A percentile compares a stretch with the other conserved stretches of the same genome.
Conservation (phyloP, 2,888 invertebrate genomes). For the Panopea generosa region DNA sequence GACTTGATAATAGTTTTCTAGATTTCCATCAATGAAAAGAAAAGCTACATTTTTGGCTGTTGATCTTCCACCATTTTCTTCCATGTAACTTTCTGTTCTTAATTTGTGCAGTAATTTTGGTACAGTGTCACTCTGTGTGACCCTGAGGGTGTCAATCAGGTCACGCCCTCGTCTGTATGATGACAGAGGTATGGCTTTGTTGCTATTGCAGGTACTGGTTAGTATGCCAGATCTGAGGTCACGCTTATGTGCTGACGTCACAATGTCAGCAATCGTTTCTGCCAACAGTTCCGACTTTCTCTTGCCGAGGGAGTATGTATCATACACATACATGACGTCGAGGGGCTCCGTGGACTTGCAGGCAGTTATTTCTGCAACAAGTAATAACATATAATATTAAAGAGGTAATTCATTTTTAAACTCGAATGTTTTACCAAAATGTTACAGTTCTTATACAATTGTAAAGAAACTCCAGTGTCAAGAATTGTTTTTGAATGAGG, state of each 20-base stretch:
- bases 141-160: not conserved
- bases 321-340: conserved; percentile 59
- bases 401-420: not conserved
- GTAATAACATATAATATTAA: not conserved
- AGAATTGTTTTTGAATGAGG: no score
- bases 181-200: conserved; percentile 18
- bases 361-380: conserved; percentile 32
- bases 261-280: conserved; percentile 24
- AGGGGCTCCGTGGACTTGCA: conserved; percentile 35
- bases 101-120: conserved; percentile 23
- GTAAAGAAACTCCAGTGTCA: no score
- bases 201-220: conserved; percentile 18
- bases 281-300: conserved; percentile 19
- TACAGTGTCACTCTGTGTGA: conserved; percentile 12
- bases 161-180: conserved; percentile 3
- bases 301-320: conserved; percentile 39
- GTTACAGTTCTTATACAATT: no score
- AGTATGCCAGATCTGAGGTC: conserved; percentile 30
- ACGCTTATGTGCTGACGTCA: conserved; percentile 1
- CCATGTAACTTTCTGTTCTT: conserved; percentile 11
- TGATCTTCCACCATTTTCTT: conserved; percentile 39
- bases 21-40: conserved; percentile 43
- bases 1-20: conserved; percentile 10
- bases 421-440: no score
- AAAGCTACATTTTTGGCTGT: conserved; percentile 46